Conservation (phyloP, 2,888 invertebrate species). For the Resseliella maxima region DNA sequence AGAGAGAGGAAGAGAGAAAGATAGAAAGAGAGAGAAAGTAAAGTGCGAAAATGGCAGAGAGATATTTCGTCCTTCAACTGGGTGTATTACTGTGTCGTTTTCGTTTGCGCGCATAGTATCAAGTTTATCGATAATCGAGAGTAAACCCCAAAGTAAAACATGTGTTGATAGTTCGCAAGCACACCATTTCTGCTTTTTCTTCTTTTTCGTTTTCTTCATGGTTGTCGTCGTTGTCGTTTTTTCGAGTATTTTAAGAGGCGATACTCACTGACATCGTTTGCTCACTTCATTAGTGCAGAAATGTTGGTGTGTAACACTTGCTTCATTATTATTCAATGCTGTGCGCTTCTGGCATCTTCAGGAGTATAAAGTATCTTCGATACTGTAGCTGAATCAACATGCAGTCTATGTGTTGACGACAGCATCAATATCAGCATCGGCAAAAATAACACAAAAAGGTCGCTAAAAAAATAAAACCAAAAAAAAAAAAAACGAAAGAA, state of each 20-base stretch:
- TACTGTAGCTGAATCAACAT: neutral
- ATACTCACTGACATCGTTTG: constrained; percentile 49
- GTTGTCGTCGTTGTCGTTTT: neutral
- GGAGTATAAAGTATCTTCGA: constrained; percentile 22
- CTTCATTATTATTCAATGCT: constrained; percentile 54
- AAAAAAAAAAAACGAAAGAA: neutral
- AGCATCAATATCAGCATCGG: neutral
- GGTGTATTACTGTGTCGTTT: neutral
- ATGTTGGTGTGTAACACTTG: constrained; percentile 35
- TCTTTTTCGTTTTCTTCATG: neutral
- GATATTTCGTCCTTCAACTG: neutral
- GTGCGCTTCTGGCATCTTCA: constrained; percentile 15
- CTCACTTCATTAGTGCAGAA: constrained; percentile 37
- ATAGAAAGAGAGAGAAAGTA: neutral
- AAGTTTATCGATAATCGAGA: constrained; percentile 29
- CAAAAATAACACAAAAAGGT: neutral
- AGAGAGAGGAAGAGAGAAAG: neutral
- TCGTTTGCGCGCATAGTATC: neutral
- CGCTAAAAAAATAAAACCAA: neutral
- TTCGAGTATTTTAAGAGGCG: neutral
- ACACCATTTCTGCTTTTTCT: no score
- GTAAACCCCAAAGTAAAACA: constrained; percentile 29
- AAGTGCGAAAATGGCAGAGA: neutral
- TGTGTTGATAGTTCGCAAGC: constrained; percentile 34
- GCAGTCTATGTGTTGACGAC: constrained; percentile 13